Base-by-base conservation (phyloP, 2,797 vertebrate genomes). In the Limosa lapponica region DNA sequence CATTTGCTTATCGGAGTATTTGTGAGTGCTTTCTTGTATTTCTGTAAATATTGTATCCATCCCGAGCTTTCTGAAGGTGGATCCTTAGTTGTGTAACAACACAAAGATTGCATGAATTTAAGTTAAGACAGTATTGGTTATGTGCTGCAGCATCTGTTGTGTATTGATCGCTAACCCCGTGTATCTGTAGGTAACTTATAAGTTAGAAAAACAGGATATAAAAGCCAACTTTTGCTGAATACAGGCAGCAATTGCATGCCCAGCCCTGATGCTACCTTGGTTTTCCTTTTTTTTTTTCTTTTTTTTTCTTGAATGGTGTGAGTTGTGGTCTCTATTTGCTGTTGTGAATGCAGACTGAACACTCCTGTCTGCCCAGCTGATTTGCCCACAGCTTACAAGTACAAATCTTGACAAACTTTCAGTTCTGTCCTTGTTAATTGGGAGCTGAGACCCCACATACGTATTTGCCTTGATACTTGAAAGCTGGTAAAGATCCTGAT, bases 301-400 rank as follows among this genome's bases (percentile, higher is more conserved):
- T 78, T 25, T 43, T 70, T 52, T 41, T n/a, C 12, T 39, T 24
- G 39, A 66, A 14, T 57, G n/a, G 10, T 54, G 18, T 0, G 3
- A 86, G 8, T 43, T 62, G 22, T 49, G 39, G n/a, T 77, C 71
- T 37, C 44, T 27, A 20, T 72, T 85, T 90, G 48, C 25, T 92
- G n/a, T 43, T 66, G 27, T 32, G 43, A 73, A 39, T 32, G 67
- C 39, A 57, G 64, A 15, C 51, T 49, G 55, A 48, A 10, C 18
- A 1, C 4, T 51, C 18, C 43, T 36, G 22, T 18, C 27, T 74
- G 43, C 49, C n/a, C 27, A 32, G 0, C 0, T 44, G 67, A 24
- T 32, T n/a, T 59, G 18, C 16, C 10, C 75, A 27, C 64, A 65
- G 36, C 34, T 69, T 10, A 3, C 23, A 2, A 4, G 5, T 46